Conservation (phyloP, 2,888 invertebrate genomes). For the Philhelius pedissequus region DNA sequence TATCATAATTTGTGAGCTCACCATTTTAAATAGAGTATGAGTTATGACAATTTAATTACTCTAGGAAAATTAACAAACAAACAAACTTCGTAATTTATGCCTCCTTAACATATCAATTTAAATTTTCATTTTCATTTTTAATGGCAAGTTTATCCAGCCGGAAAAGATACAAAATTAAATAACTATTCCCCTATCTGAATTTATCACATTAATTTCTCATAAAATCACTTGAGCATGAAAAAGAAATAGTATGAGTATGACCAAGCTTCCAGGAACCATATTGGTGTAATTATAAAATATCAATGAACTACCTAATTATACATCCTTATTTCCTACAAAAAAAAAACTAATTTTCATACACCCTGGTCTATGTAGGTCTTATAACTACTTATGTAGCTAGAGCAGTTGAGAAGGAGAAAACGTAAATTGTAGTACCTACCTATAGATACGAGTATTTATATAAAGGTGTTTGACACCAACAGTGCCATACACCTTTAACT, state of each 20-base stretch:
- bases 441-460: too few species aligned
- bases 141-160: background rate
- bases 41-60: background rate
- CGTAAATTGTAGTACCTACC: background rate
- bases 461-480: background rate
- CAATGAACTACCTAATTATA: slow-evolving; percentile 62
- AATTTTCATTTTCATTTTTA: background rate
- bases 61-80: background rate
- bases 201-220: slow-evolving; percentile 61
- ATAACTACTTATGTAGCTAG: slow-evolving; percentile 15
- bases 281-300: slow-evolving; percentile 60
- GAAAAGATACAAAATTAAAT: slow-evolving; percentile 52
- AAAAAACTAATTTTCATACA: slow-evolving; percentile 14
- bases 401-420: background rate
- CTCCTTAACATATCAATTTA: background rate
- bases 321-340: slow-evolving; percentile 40
- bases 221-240: slow-evolving; percentile 59
- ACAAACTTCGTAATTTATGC: background rate
- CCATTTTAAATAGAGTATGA: background rate
- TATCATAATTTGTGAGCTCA: too few species aligned
- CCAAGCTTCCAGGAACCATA: slow-evolving; percentile 16
- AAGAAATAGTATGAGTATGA: slow-evolving; percentile 37
- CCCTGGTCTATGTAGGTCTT: background rate
- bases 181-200: slow-evolving; percentile 45
- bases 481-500: background rate